Evolutionary conservation across 1,140 invertebrate genomes (phyloP).

Genomic region (Caenorhabditis inopinata): DNA sequence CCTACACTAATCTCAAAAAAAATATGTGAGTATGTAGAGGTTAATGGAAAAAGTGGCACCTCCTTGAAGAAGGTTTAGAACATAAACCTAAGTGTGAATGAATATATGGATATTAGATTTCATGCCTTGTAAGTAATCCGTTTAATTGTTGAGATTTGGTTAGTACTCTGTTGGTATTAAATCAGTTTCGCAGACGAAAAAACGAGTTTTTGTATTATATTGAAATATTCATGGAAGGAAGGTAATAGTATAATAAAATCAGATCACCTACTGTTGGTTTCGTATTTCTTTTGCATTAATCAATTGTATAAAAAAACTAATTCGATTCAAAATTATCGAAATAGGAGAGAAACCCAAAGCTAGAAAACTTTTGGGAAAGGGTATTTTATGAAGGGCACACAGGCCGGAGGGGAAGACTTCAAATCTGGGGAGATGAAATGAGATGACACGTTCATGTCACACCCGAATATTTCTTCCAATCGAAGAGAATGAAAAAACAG

Average conservation of each 20-base stretch:
- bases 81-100: not conserved
- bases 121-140: slow-evolving; percentile 1
- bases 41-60: too few species aligned
- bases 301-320: too few species aligned
- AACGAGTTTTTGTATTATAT: not conserved
- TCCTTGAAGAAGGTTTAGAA: too few species aligned
- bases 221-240: slow-evolving; percentile 29
- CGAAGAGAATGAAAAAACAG: not conserved
- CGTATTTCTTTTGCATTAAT: too few species aligned
- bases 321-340: too few species aligned
- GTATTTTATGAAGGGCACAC: too few species aligned
- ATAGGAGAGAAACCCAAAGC: not conserved
- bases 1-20: too few species aligned
- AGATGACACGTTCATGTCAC: slow-evolving; percentile 9
- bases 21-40: too few species aligned
- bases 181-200: not conserved
- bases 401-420: too few species aligned
- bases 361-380: not conserved
- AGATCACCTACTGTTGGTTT: not conserved
- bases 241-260: not conserved
- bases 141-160: not conserved
- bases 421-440: not conserved
- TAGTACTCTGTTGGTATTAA: not conserved
- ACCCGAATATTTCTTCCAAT: not conserved
- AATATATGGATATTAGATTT: slow-evolving; percentile 3